phyloP scores from a whole-genome alignment of 2,113 vertebrate genomes.

The Sorex araneus region DNA sequence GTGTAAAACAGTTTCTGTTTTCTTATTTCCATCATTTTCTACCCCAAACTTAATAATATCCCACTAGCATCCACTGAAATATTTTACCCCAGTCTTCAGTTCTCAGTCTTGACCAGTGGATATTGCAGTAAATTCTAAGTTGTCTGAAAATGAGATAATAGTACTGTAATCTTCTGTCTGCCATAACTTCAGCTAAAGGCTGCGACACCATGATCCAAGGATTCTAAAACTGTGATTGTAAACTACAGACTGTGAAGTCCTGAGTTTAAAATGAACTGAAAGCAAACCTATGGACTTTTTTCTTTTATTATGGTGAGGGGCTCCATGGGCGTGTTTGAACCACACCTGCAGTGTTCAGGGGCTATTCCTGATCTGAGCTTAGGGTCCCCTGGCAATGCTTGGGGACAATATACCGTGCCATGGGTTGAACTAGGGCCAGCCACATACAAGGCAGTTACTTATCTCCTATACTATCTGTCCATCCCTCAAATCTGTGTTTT shows the following conservation, averaged over 20 bases:
- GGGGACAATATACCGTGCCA: no score
- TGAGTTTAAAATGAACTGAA: background rate
- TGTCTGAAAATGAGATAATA: background rate
- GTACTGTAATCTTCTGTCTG: background rate
- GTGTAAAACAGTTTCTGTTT: constrained; percentile 7
- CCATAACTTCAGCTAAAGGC: background rate
- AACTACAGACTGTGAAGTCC: background rate
- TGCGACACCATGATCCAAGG: background rate
- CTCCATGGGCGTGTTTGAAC: no score
- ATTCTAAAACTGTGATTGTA: background rate
- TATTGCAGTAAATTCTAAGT: background rate
- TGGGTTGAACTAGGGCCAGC: no score
- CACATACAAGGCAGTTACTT: no score
- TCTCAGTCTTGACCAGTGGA: background rate
- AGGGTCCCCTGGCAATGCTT: no score
- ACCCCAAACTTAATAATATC: background rate
- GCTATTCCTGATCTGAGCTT: no score
- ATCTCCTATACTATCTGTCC: no score
- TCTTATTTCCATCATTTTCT: constrained; percentile 4
- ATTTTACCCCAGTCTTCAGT: background rate
- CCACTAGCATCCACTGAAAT: background rate
- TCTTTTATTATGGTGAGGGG: no score
- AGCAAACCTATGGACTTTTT: no score
- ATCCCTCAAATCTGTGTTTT: background rate
- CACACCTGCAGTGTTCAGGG: no score